Base-by-base conservation (phyloP, 2,113 vertebrate genomes). In the Pedionomus torquatus region DNA sequence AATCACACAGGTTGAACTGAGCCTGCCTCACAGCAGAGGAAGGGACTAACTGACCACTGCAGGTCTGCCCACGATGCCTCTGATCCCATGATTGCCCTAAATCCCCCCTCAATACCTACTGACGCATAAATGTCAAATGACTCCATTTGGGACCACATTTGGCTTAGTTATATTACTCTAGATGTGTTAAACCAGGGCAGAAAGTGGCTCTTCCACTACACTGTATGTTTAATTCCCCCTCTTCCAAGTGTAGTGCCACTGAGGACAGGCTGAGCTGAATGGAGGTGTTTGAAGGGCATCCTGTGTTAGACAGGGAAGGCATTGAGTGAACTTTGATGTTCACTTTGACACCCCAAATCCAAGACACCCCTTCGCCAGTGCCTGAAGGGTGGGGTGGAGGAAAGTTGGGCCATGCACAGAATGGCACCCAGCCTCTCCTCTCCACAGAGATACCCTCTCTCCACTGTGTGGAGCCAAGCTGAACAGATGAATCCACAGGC, bases 371-470 rank as follows among this genome's bases (percentile, higher is more conserved):
- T 72, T 76, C 20, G 28, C 6, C 51, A 46, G 15, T 41, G 49
- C 25, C 26, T 55, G 0, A 0, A 33, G 13, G 0, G 0, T 33
- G 16, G 15, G 17, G 16, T 44, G 43, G 43, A 17, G 15, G 43
- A 44, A 14, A 44, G 43, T 44, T 44, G 11, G 85, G 86, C 49
- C n/a, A 28, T 14, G 65, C 82, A 58, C 3, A 12, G 54, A 66
- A 55, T 7, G 3, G 46, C 26, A 25, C 4, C 44, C 33, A 25
- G 46, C 17, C 20, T 35, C 71, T 54, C 33, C 3, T 31, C 15
- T 20, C 35, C 12, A 1, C 0, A 1, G 83, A 5, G n/a, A 52
- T 79, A 44, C 35, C n/a, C 51, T 60, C 0, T 0, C 37, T 90
- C 17, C 11, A 4, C 37, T 23, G 33, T 0, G 1, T 11, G 57